Percentiles rank a stretch among this genome's conserved stretches.
phyloP scores from a whole-genome alignment of 1,140 invertebrate genomes.

The Drosophila repletoides region DNA sequence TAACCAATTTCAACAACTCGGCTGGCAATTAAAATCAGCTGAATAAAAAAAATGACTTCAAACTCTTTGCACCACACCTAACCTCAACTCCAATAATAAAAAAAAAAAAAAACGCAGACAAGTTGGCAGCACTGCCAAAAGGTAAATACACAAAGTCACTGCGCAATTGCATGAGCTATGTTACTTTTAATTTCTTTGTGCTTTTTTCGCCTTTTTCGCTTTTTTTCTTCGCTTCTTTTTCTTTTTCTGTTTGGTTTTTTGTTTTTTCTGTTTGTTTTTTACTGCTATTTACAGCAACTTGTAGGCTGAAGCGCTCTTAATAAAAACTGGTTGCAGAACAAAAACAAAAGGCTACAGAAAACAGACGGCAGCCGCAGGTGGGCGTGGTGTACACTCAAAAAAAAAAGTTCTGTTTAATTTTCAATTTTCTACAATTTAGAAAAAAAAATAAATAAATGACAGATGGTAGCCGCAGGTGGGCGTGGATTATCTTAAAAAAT shows the following conservation, averaged over 20 bases:
- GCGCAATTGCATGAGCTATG: conserved; percentile 31
- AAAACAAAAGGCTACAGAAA: neutral
- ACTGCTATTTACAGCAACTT: too few relatives aligned
- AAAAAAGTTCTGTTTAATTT: too few relatives aligned
- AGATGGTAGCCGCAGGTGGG: conserved; percentile 36
- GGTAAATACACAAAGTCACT: conserved; percentile 45
- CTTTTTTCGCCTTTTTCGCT: neutral
- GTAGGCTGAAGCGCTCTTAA: too few relatives aligned
- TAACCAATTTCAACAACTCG: conserved; percentile 26
- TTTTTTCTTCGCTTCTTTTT: neutral
- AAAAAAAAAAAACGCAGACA: conserved; percentile 11
- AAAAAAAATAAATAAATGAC: neutral
- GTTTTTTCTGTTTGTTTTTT: too few relatives aligned
- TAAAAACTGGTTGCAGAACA: neutral
- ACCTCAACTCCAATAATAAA: neutral
- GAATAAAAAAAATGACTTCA: conserved; percentile 27
- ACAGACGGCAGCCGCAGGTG: conserved; percentile 8
- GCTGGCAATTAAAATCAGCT: conserved; percentile 32
- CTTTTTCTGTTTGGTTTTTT: neutral
- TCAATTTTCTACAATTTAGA: too few relatives aligned
- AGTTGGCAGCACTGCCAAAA: conserved; percentile 30
- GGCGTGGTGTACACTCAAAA: conserved; percentile 38
- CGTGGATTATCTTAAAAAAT: too few relatives aligned
- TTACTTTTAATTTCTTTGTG: conserved; percentile 60
- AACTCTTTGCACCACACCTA: conserved; percentile 5